phyloP scores from a whole-genome alignment of 2,888 invertebrate species.

The Steinernema carpocapsae region DNA sequence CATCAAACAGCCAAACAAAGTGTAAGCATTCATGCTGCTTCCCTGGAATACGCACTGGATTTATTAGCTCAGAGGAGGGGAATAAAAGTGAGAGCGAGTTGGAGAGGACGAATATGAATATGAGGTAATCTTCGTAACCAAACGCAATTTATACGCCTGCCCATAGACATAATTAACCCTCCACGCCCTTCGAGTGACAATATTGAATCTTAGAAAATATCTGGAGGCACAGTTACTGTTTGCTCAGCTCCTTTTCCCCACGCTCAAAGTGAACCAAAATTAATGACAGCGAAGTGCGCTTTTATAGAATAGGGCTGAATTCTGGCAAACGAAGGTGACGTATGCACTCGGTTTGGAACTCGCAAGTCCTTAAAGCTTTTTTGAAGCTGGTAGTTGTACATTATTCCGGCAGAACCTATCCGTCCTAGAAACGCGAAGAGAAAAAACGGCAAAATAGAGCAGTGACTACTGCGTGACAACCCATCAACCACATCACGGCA shows the following conservation, averaged over 20 bases:
- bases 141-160: background rate
- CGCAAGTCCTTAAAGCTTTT: too few relatives aligned
- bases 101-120: constrained; percentile 6
- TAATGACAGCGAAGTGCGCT: constrained; percentile 6
- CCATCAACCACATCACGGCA: background rate
- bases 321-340: too few relatives aligned
- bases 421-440: too few relatives aligned
- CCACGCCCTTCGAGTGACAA: constrained; percentile 1
- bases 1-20: constrained; percentile 13
- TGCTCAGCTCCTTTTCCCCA: background rate
- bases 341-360: too few relatives aligned
- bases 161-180: background rate
- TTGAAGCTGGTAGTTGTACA: too few relatives aligned
- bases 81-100: background rate
- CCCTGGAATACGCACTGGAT: background rate
- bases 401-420: too few relatives aligned
- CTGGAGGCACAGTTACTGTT: constrained; percentile 8
- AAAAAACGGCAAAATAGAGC: background rate
- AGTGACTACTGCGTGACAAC: background rate
- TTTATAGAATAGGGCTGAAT: background rate
- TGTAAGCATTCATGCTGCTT: background rate
- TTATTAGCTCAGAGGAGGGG: background rate
- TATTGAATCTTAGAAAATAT: constrained; percentile 15
- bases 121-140: background rate
- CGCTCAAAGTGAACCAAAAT: background rate